Conservation (phyloP, 2,888 invertebrate genomes). For the Pristionchus maxplancki region DNA sequence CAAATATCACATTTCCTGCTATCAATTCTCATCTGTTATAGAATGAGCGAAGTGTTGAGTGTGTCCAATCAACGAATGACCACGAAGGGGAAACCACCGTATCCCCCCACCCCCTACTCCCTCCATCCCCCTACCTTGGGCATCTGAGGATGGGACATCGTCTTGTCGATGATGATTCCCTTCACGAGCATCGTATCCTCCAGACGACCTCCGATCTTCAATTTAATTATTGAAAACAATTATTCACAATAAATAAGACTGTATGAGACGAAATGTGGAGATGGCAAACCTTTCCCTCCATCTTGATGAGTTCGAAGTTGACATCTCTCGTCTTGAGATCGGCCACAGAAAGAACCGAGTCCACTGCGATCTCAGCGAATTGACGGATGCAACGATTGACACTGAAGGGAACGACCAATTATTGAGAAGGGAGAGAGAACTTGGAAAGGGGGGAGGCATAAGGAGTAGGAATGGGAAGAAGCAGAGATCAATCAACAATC, state of each 20-base stretch:
- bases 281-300: constrained; percentile 88
- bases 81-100: not conserved
- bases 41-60: not conserved
- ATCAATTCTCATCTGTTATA: not conserved
- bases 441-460: too few relatives aligned
- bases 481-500: not conserved
- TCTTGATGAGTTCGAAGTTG: constrained; percentile 98
- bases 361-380: constrained; percentile 98
- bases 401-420: constrained; percentile 78
- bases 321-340: constrained; percentile 94
- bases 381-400: constrained; percentile 96
- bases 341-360: constrained; percentile 96
- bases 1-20: too few relatives aligned
- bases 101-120: not conserved
- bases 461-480: not conserved
- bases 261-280: not conserved
- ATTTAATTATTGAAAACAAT: not conserved
- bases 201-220: constrained; percentile 90
- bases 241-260: not conserved
- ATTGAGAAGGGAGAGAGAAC: not conserved
- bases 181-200: constrained; percentile 96
- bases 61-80: not conserved
- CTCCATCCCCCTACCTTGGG: constrained; percentile 84
- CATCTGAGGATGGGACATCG: constrained; percentile 92
- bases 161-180: constrained; percentile 98